Percentiles rank a stretch among this genome's conserved stretches.
Conservation (phyloP, 64 coral and sea anemone species). For the Montipora cactus region DNA sequence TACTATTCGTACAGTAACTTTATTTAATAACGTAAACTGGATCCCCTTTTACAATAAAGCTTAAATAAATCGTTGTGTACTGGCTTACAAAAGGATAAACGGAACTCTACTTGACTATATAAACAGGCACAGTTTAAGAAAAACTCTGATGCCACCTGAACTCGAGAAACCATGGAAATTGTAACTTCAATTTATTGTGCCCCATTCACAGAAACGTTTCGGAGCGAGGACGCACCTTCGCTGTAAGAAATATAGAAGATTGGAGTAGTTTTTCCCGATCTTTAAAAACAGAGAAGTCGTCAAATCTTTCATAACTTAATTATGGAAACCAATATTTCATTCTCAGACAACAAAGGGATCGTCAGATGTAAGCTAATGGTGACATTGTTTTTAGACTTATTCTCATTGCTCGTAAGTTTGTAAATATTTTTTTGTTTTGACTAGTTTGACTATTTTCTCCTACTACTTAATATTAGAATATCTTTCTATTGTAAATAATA, state of each 20-base stretch:
- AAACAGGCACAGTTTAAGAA: neutral
- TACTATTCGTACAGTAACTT: too few species aligned
- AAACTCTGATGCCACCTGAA: neutral
- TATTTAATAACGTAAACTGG: slow-evolving; percentile 18
- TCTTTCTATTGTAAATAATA: too few species aligned
- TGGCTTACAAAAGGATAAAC: slow-evolving; percentile 21
- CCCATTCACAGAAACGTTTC: neutral
- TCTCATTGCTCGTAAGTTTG: too few species aligned
- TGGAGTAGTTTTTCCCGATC: neutral
- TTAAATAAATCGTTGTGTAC: neutral
- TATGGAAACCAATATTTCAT: too few species aligned
- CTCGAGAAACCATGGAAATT: neutral
- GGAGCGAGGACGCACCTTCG: neutral
- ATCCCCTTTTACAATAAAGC: slow-evolving; percentile 15
- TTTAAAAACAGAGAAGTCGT: neutral
- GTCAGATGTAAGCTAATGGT: too few species aligned
- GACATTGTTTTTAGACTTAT: too few species aligned
- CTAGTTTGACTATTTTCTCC: neutral
- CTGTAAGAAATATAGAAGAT: neutral
- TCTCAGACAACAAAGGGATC: too few species aligned
- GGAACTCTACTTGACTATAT: neutral
- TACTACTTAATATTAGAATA: too few species aligned
- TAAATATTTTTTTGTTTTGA: too few species aligned
- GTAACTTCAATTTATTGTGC: neutral
- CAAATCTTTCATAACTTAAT: too few species aligned